Conservation (phyloP, 2,888 invertebrate species). For the Agriotes lineatus region DNA sequence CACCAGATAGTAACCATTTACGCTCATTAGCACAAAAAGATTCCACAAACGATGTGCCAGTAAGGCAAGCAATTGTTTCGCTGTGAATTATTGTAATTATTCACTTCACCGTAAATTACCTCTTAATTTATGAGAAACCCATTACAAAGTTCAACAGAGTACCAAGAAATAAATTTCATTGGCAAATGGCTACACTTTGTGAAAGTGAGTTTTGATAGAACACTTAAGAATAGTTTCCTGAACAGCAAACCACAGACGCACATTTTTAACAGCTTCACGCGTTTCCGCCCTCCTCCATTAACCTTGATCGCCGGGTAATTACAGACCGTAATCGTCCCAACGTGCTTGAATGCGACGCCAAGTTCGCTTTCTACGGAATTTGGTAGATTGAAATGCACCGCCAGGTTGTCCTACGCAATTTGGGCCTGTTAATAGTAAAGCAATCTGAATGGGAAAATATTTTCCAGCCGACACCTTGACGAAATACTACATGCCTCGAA, state of each 20-base stretch:
- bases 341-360: background rate
- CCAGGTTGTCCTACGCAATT: background rate
- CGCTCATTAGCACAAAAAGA: too few species aligned
- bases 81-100: too few species aligned
- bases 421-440: background rate
- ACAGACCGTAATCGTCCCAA: background rate
- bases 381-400: slow-evolving; percentile 12
- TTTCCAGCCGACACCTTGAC: background rate
- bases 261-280: background rate
- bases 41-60: too few species aligned
- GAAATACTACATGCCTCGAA: slow-evolving; percentile 7
- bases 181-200: too few species aligned
- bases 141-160: too few species aligned
- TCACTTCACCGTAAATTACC: too few species aligned
- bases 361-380: background rate
- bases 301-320: background rate
- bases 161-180: too few species aligned
- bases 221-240: background rate
- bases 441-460: slow-evolving; percentile 6
- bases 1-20: too few species aligned
- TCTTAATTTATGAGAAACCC: too few species aligned
- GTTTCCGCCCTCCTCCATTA: background rate
- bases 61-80: too few species aligned
- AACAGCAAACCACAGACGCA: background rate
- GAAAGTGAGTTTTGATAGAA: too few species aligned